These are phyloP conservation scores for Aradophagus sp. DNA, from an alignment of 1,140 invertebrate genomes.

Conservation along the genomic window DNA sequence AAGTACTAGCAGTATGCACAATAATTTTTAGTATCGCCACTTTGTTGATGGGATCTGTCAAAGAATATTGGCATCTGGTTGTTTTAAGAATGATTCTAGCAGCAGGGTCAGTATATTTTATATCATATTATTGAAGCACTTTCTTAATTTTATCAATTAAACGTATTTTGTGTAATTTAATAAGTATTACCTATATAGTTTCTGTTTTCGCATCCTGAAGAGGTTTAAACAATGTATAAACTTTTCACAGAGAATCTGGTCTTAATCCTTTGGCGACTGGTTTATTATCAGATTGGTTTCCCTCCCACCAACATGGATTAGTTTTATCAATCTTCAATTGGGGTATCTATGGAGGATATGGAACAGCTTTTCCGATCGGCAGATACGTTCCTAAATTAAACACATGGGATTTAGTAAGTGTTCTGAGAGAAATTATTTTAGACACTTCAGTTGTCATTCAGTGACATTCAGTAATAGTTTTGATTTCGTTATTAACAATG, in stretches of 20 bases:
- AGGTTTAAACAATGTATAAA: too few relatives aligned
- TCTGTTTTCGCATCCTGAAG: constrained; percentile 9
- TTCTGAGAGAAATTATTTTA: too few relatives aligned
- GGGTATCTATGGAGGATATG: constrained; percentile 96
- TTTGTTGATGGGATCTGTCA: constrained; percentile 86
- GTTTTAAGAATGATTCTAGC: constrained; percentile 90
- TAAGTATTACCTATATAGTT: background rate
- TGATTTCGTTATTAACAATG: too few relatives aligned
- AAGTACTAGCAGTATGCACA: constrained; percentile 84
- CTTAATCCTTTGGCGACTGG: constrained; percentile 91
- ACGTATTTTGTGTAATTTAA: background rate
- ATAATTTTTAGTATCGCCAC: constrained; percentile 88
- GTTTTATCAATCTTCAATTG: constrained; percentile 96
- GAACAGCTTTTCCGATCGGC: constrained; percentile 92
- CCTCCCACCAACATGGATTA: constrained; percentile 86
- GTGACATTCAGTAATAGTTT: too few relatives aligned
- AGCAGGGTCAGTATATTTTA: constrained; percentile 79
- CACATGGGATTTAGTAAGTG: constrained; percentile 82
- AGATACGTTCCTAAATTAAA: constrained; percentile 88
- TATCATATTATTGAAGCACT: too few relatives aligned
- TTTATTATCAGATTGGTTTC: constrained; percentile 90
- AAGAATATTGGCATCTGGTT: constrained; percentile 93
- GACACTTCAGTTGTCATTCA: too few relatives aligned
- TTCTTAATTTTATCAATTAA: too few relatives aligned
- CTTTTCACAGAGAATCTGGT: constrained; percentile 82